Evolutionary conservation across 2,888 invertebrate genomes (phyloP), one percentile per base, ranked within the genome.

Genomic region (Onchidella celtica): DNA sequence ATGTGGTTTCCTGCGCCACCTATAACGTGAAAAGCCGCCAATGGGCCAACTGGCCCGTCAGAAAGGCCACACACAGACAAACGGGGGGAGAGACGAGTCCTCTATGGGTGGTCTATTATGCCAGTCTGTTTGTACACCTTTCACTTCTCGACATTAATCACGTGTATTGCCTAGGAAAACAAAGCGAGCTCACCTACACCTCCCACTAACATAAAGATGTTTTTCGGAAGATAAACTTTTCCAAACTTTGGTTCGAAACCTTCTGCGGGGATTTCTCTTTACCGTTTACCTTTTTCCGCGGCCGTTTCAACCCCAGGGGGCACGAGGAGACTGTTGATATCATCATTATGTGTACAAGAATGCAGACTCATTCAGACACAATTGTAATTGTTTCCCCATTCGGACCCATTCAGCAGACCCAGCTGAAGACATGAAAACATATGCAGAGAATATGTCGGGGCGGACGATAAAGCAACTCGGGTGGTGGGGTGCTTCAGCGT

Each of bases 101-200:
- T 1, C 66, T 21, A 59, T 11, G 72, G 72, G 72, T 72, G 72
- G 72, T 72, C 72, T 34, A 32, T 55, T 72, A 59, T 57, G 17
- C 57, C 11, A 1, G 59, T n/a, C 32, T 72, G 72, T 72, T 72
- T 72, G 59, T 72, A 27, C 57, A 59, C 36, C 72, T 34, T 57
- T 72, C 72, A 57, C n/a, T 59, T 17, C 27, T n/a, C 55, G 47
- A 6, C 34, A 29, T 57, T 17, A 72, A 36, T 32, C 57, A 59
- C 59, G 47, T 59, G 72, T 72, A 57, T 57, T 59, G 2, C n/a
- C n/a, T 17, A 9, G 4, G 36, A 57, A 72, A 32, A 72, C 57
- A 72, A 57, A 72, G 57, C 47, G 14, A 1, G 0, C 34, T 72
- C 59, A 57, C 72, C 72, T 72, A 32, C 17, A 11, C 55, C 55